A percentile compares a stretch with the other conserved stretches of the same genome.
These are phyloP conservation scores for Heliocidaris erythrogramma DNA, from an alignment of 35 echinoderm and acorn worm genomes.

Conservation along the genomic window DNA sequence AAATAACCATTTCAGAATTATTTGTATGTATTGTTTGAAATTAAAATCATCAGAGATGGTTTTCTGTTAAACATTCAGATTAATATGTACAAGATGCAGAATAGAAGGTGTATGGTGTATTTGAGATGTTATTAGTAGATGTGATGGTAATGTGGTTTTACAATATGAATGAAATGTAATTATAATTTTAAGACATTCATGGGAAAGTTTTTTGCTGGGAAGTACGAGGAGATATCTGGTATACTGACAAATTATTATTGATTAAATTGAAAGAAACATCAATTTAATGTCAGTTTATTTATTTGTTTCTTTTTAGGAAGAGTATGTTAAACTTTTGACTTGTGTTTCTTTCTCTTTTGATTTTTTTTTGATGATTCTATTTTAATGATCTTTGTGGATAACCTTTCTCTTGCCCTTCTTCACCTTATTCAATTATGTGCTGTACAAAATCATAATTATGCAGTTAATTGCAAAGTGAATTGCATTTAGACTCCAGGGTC, in stretches of 20 bases:
- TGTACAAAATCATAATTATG: too few species aligned
- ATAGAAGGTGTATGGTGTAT: not conserved
- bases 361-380: too few species aligned
- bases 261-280: not conserved
- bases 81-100: not conserved
- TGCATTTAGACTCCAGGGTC: too few species aligned
- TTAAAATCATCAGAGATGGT: not conserved
- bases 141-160: not conserved
- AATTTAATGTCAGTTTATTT: not conserved
- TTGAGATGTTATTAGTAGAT: not conserved
- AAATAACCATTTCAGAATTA: not conserved
- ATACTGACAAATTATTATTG: not conserved
- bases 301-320: not conserved
- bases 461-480: too few species aligned
- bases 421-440: too few species aligned
- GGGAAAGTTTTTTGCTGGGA: not conserved
- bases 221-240: not conserved
- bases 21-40: not conserved
- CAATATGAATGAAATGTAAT: not conserved
- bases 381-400: too few species aligned
- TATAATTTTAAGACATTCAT: not conserved
- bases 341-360: too few species aligned
- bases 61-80: not conserved
- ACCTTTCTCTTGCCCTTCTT: too few species aligned
- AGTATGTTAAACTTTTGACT: too few species aligned